phyloP scores from a whole-genome alignment of 30 jellyfish, hydroid and myxozoan genomes.

The Mastigias papua region DNA sequence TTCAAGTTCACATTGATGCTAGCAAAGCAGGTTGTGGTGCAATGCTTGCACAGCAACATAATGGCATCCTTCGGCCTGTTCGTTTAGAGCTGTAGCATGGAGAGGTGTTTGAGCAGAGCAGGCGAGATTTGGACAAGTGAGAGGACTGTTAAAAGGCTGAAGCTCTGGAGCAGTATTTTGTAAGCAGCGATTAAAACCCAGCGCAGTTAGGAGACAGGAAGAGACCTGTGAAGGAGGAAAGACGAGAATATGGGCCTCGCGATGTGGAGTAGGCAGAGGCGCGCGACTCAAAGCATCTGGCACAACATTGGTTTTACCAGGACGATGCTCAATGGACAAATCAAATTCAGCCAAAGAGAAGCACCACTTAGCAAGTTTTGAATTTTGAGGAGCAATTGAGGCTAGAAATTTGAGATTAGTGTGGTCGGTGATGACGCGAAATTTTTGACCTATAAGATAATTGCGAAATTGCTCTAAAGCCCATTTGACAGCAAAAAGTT shows the following conservation, averaged over 20 bases:
- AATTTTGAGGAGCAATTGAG: conserved; percentile 43
- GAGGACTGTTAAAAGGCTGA: not conserved
- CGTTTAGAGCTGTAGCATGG: not conserved
- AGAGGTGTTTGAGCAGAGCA: not conserved
- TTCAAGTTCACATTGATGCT: too few relatives aligned
- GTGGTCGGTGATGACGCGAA: conserved; percentile 49
- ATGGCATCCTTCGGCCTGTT: too few relatives aligned
- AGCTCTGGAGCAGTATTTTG: not conserved
- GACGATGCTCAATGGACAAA: conserved; percentile 40
- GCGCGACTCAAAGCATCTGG: conserved; percentile 59
- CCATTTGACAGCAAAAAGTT: conserved; percentile 58
- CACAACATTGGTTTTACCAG: conserved; percentile 49
- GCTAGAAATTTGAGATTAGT: conserved; percentile 52
- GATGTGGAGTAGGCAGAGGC: conserved; percentile 13
- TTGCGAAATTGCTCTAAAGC: conserved; percentile 50
- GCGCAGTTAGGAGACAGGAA: not conserved
- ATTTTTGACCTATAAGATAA: conserved; percentile 37
- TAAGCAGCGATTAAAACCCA: not conserved
- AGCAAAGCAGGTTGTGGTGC: too few relatives aligned
- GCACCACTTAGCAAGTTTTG: conserved; percentile 54
- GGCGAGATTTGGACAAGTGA: not conserved
- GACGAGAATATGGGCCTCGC: conserved; percentile 6
- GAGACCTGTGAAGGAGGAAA: conserved; percentile 8
- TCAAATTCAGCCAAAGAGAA: conserved; percentile 64
- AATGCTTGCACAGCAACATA: too few relatives aligned